These are phyloP conservation scores for Polypedilum vanderplanki DNA, from an alignment of 1,140 invertebrate species.

Conservation along the genomic window DNA sequence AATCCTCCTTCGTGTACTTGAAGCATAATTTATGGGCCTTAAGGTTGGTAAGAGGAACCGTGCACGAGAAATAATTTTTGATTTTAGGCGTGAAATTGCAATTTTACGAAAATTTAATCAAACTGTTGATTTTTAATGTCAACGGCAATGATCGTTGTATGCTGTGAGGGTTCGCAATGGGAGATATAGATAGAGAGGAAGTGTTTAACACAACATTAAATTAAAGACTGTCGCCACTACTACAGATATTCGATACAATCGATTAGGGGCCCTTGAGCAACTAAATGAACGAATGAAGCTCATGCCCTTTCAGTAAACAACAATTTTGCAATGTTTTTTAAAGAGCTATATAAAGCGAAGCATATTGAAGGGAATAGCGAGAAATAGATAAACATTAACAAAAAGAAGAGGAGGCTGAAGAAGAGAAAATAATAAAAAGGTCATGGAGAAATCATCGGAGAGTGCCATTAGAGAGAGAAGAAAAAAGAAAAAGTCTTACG, in stretches of 20 bases:
- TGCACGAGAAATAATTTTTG: no score
- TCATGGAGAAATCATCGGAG: conserved; percentile 15
- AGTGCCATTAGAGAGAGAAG: not conserved
- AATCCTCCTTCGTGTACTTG: not conserved
- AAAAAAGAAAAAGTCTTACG: not conserved
- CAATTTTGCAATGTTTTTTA: no score
- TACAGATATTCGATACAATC: no score
- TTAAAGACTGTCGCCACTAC: no score
- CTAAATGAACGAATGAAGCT: not conserved
- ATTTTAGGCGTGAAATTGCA: not conserved
- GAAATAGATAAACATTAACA: not conserved
- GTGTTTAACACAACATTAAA: no score
- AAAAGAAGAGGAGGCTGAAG: not conserved
- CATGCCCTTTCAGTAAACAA: not conserved
- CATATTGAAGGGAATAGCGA: not conserved
- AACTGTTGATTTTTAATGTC: not conserved
- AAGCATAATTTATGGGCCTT: not conserved
- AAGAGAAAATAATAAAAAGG: not conserved
- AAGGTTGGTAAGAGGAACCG: no score
- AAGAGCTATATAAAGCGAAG: no score
- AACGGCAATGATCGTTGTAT: not conserved
- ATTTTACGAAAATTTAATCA: not conserved
- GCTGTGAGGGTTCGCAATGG: no score
- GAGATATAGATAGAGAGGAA: no score
- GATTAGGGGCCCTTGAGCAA: not conserved